Evolutionary conservation across 2,113 vertebrate genomes (phyloP), one percentile per base, ranked within the genome.

Genomic region (Mustela nigripes): DNA sequence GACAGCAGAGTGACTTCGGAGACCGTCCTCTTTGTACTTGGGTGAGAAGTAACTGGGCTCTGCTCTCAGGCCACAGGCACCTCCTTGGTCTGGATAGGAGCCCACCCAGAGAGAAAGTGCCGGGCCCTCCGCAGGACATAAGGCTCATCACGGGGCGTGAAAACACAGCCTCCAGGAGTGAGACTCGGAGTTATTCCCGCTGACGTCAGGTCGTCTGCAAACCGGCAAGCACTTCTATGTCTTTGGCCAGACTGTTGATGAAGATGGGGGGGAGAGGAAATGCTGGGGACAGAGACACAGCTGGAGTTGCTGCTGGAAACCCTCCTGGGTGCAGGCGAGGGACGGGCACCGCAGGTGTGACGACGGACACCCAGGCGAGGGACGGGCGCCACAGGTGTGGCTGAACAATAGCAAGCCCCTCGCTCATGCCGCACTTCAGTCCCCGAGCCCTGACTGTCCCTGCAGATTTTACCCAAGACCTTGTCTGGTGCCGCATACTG

Each of bases 391-490:
- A 0, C 60, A 11, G 60, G 60, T 11, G 24, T 11, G 14, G 31
- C 16, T 33, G 63, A 67, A 14, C 16, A 36, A 33, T 36, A 36
- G n/a, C 7, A 3, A n/a, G 24, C 14, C 73, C 21, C 73, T 45
- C 2, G 2, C 36, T 26, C 42, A 2, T 2, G 11, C 3, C 14
- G 19, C 11, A 15, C 0, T 1, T 15, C 4, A 0, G 11, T 2
- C 3, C 65, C 65, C 36, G 2, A 16, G 18, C 28, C 8, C 56
- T 21, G 1, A 4, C 14, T 19, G 56, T 56, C 56, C 19, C 18
- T 0, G 7, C 1, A 39, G 50, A 36, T 22, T 16, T 45, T 69
- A 12, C 39, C 42, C 12, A 53, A 21, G 48, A 19, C 12, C 53
- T 48, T 15, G n/a, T 33, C 39, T 10, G 26, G 1, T 18, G 82